phyloP scores from a whole-genome alignment of 2,888 invertebrate species.

The Ernsta delagoae region DNA sequence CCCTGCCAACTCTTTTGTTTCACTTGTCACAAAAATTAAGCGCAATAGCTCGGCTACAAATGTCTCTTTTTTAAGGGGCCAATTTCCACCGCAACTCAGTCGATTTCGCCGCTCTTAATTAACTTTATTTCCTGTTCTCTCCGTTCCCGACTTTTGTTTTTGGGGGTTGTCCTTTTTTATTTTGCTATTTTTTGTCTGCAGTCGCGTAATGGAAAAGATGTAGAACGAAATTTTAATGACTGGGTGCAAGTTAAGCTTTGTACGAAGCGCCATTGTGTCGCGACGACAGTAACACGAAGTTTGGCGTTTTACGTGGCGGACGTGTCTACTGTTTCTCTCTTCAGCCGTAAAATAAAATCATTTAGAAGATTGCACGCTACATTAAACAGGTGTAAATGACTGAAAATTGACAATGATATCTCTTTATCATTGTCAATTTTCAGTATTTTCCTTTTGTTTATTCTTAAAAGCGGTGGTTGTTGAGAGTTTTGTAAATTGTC shows the following conservation, averaged over 20 bases:
- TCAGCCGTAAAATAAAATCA: conserved; percentile 58
- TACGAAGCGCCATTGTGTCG: conserved; percentile 71
- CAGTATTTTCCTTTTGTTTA: neutral
- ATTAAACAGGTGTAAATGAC: conserved; percentile 17
- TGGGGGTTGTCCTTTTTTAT: conserved; percentile 75
- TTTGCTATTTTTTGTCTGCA: conserved; percentile 82
- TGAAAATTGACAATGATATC: conserved; percentile 1
- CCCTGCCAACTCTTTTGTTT: conserved; percentile 83
- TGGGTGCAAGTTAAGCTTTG: conserved; percentile 80
- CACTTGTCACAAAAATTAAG: conserved; percentile 85
- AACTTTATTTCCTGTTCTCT: conserved; percentile 85
- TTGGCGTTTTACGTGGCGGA: conserved; percentile 70
- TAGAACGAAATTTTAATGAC: conserved; percentile 84
- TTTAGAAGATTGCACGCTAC: conserved; percentile 33
- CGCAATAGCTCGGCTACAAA: conserved; percentile 83
- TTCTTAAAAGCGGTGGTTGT: neutral
- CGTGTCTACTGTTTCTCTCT: conserved; percentile 59
- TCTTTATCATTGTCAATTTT: too few relatives aligned
- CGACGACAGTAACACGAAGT: conserved; percentile 61
- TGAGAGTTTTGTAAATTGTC: neutral
- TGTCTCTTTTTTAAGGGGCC: conserved; percentile 83
- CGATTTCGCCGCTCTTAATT: conserved; percentile 85
- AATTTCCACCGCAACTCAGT: conserved; percentile 85
- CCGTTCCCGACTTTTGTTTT: conserved; percentile 81
- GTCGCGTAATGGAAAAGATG: conserved; percentile 82